phyloP scores from a whole-genome alignment of 2,888 invertebrate genomes.

The Elaeidobius kamerunicus region DNA sequence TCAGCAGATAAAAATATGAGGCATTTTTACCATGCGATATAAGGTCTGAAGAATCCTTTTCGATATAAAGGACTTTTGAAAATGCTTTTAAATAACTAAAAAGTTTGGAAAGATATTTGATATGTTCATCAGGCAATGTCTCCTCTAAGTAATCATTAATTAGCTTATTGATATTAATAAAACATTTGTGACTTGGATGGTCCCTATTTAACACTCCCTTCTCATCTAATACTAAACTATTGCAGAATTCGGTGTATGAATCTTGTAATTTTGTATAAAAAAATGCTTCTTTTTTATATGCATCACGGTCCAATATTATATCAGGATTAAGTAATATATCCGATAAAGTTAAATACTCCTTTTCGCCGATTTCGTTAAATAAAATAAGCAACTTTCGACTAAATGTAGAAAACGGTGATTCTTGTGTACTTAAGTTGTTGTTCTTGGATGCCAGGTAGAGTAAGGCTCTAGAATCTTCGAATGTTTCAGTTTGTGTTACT shows the following conservation, averaged over 20 bases:
- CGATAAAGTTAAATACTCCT: conserved; percentile 35
- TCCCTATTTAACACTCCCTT: conserved; percentile 50
- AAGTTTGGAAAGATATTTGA: conserved; percentile 53
- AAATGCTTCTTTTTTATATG: conserved; percentile 36
- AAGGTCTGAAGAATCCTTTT: conserved; percentile 43
- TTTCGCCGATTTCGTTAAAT: conserved; percentile 35
- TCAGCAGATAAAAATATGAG: conserved; percentile 55
- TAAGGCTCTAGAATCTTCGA: conserved; percentile 40
- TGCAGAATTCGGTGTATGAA: conserved; percentile 52
- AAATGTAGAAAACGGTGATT: conserved; percentile 40
- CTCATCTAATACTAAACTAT: conserved; percentile 35
- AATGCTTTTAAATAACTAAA: conserved; percentile 60
- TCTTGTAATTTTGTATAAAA: conserved; percentile 46
- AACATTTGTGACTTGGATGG: conserved; percentile 54
- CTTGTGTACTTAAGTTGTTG: conserved; percentile 32
- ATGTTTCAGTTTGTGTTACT: conserved; percentile 40
- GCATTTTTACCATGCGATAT: conserved; percentile 44
- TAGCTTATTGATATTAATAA: conserved; percentile 52
- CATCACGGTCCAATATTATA: conserved; percentile 37
- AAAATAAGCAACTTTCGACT: conserved; percentile 39
- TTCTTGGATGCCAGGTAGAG: conserved; percentile 37
- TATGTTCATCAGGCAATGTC: conserved; percentile 20
- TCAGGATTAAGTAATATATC: conserved; percentile 40
- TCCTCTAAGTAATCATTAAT: conserved; percentile 38
- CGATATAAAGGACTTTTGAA: conserved; percentile 50